Conservation (phyloP, 1,140 invertebrate genomes). For the Drosophila bocqueti region DNA sequence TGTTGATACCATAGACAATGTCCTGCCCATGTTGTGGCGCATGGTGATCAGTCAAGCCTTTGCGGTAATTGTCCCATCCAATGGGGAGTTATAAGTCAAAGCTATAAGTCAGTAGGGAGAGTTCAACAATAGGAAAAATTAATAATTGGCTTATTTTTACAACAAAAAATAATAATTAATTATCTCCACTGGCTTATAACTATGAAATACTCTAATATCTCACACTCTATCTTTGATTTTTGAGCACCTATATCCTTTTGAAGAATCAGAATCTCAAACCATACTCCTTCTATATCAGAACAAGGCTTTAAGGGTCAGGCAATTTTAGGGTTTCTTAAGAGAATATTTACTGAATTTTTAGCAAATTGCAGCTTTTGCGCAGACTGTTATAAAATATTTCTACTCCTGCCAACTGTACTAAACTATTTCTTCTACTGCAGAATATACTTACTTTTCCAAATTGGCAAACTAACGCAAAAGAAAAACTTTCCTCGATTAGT, state of each 20-base stretch:
- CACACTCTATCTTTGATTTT: not conserved
- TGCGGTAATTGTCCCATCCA: constrained; percentile 49
- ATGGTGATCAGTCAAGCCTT: constrained; percentile 79
- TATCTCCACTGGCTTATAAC: not conserved
- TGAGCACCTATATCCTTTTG: not conserved
- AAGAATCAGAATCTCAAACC: constrained; percentile 22
- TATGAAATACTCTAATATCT: not conserved
- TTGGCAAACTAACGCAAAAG: constrained; percentile 1
- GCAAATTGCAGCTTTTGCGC: not conserved
- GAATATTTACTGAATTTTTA: too few species aligned
- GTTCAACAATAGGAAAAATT: too few species aligned
- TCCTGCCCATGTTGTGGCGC: constrained; percentile 84
- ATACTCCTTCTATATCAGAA: not conserved
- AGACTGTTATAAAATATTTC: not conserved
- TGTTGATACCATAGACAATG: constrained; percentile 89
- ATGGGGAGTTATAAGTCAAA: not conserved
- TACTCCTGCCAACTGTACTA: not conserved
- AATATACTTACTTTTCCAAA: not conserved
- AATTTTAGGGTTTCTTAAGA: not conserved
- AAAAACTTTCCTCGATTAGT: not conserved
- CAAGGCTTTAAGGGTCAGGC: constrained; percentile 1
- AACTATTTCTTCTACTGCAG: too few species aligned
- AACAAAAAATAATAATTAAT: not conserved
- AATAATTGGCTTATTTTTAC: not conserved
- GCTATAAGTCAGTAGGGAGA: not conserved